phyloP scores from a whole-genome alignment of 2,113 vertebrate species.

The Speoplatyrhinus poulsoni region DNA sequence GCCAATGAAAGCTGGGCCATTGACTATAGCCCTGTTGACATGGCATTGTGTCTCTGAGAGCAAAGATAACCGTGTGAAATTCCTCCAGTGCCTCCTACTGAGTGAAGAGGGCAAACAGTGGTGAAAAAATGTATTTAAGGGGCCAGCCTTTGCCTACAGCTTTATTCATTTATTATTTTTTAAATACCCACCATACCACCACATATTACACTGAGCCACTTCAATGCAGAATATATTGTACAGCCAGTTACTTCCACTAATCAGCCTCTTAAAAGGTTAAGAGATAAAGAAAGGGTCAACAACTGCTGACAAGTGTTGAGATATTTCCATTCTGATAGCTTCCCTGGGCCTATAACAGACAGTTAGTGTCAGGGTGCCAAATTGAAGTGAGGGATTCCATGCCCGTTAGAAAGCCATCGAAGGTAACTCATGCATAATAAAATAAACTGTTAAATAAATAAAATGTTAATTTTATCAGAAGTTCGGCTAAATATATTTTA shows the following conservation, averaged over 20 bases:
- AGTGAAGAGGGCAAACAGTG: constrained; percentile 55
- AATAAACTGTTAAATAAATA: too few relatives aligned
- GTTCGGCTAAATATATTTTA: too few relatives aligned
- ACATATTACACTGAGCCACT: neutral
- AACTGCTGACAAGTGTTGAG: constrained; percentile 68
- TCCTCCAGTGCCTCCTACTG: constrained; percentile 52
- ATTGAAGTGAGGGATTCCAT: constrained; percentile 65
- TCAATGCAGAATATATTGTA: neutral
- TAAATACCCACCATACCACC: neutral
- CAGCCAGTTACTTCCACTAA: constrained; percentile 10
- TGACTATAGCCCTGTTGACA: constrained; percentile 54
- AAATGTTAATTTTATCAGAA: too few relatives aligned
- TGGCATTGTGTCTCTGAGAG: constrained; percentile 65
- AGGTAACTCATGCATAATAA: too few relatives aligned
- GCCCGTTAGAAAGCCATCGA: constrained; percentile 38
- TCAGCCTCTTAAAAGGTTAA: constrained; percentile 60
- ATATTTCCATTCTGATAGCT: constrained; percentile 68
- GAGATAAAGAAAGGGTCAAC: constrained; percentile 69
- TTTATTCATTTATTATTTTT: neutral
- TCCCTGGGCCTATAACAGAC: constrained; percentile 40
- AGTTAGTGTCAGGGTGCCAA: constrained; percentile 59
- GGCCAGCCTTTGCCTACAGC: constrained; percentile 19
- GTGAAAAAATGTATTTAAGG: constrained; percentile 29
- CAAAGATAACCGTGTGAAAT: constrained; percentile 78
- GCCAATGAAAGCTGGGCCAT: constrained; percentile 39